Conservation (phyloP, 2,888 invertebrate species). For the Acanthoscelides obtectus region DNA sequence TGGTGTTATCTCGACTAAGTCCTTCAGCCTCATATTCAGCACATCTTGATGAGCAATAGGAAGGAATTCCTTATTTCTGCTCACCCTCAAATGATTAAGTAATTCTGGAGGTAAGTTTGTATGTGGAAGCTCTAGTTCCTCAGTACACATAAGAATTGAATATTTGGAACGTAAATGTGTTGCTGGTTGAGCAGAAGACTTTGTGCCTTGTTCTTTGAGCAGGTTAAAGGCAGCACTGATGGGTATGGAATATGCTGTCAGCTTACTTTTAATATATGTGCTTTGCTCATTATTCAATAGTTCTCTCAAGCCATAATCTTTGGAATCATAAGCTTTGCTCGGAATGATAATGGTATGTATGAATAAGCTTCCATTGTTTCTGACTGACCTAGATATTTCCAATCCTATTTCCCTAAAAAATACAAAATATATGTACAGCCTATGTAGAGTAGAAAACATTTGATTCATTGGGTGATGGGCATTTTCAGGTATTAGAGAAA, state of each 20-base stretch:
- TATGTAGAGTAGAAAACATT: no score
- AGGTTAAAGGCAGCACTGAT: conserved; percentile 71
- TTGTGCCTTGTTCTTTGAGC: conserved; percentile 49
- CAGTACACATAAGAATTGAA: conserved; percentile 73
- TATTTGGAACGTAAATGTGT: conserved; percentile 72
- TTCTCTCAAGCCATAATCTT: conserved; percentile 53
- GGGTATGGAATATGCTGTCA: conserved; percentile 73
- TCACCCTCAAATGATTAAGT: conserved; percentile 51
- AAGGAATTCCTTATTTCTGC: conserved; percentile 61
- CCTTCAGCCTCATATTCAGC: conserved; percentile 71
- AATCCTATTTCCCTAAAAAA: conserved; percentile 60
- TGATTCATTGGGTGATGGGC: no score
- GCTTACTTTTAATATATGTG: conserved; percentile 57
- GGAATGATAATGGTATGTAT: conserved; percentile 70
- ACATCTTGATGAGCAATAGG: conserved; percentile 83
- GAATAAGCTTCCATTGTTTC: conserved; percentile 79
- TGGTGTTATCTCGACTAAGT: conserved; percentile 64
- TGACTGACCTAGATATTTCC: conserved; percentile 66
- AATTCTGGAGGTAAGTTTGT: conserved; percentile 38
- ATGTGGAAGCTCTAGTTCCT: conserved; percentile 46
- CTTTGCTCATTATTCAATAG: conserved; percentile 58
- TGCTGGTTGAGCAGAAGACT: conserved; percentile 51
- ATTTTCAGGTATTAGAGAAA: no score
- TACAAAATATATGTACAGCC: no score
- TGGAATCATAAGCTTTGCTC: conserved; percentile 39